Base-by-base conservation (phyloP, 2,797 vertebrate species). In the Clamator glandarius region DNA sequence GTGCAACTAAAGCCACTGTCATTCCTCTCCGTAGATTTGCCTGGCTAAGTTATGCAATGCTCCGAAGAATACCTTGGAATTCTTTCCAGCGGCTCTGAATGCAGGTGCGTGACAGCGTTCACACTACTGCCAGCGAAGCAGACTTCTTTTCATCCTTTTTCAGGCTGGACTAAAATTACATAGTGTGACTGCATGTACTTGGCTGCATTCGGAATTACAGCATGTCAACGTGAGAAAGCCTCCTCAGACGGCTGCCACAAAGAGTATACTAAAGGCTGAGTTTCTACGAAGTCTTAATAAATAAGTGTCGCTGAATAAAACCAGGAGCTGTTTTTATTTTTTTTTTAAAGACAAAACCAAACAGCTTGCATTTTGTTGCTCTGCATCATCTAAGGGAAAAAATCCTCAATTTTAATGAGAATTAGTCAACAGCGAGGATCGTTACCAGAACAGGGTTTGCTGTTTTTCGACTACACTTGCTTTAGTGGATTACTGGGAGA, bases 21-120 rank as follows among this genome's bases (percentile, higher is more conserved):
- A 91, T 82, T 96, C 69, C 63, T 72, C 86, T 91, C 90, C 77
- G 88, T 93, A 76, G 54, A 96, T 95, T 69, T 95, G 90, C 96
- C 97, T 97, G 82, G 94, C 96, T 98, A 96, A 97, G 96, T 98
- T 98, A 98, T 98, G 98, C 98, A 98, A 98, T 96, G 97, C 97
- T 96, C 97, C 25, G 63, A 97, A 97, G 96, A 96, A 95, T 97
- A 97, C 95, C 97, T 96, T 93, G 95, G 95, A 95, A 94, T 96
- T 94, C 93, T 96, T 93, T 96, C 90, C 89, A 81, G 94, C 87
- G 90, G 94, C 96, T 97, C 95, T 97, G 97, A 96, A 94, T 52
- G 95, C 94, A 97, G 95, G 94, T 97, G 94, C 94, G 90, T 85
- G 92, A 92, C 78, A 69, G 79, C 66, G 20, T 59, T 91, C 86